phyloP scores from a whole-genome alignment of 2,888 invertebrate genomes.

The Macaria notata region DNA sequence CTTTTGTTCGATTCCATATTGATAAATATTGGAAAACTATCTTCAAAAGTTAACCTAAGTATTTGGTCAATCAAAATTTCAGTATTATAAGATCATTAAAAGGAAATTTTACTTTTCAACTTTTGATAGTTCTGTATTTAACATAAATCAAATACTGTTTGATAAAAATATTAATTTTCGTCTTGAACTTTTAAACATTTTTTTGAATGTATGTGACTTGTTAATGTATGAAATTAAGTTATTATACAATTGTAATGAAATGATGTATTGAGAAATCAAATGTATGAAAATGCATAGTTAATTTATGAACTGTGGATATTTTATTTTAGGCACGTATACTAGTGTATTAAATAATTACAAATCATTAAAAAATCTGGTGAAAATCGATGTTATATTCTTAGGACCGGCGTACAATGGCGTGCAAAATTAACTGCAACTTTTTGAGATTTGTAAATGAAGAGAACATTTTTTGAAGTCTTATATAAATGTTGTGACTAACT shows the following conservation, averaged over 20 bases:
- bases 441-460: conserved; percentile 22
- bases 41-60: too few species aligned
- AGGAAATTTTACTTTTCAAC: too few species aligned
- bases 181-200: background rate
- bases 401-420: conserved; percentile 57
- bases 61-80: conserved; percentile 36
- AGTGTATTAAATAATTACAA: conserved; percentile 34
- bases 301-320: conserved; percentile 18
- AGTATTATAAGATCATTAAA: conserved; percentile 39
- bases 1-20: too few species aligned
- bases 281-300: background rate
- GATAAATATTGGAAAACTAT: too few species aligned
- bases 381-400: conserved; percentile 64
- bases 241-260: conserved; percentile 4
- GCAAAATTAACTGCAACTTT: conserved; percentile 35
- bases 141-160: background rate
- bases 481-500: conserved; percentile 26
- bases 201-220: conserved; percentile 36
- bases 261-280: background rate
- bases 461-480: conserved; percentile 25
- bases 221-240: conserved; percentile 24
- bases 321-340: conserved; percentile 21
- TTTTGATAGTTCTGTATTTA: too few species aligned
- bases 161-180: background rate
- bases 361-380: conserved; percentile 48